Conservation (phyloP, 53 echinoderm and acorn worm species). For the Pentamera pediparva region DNA sequence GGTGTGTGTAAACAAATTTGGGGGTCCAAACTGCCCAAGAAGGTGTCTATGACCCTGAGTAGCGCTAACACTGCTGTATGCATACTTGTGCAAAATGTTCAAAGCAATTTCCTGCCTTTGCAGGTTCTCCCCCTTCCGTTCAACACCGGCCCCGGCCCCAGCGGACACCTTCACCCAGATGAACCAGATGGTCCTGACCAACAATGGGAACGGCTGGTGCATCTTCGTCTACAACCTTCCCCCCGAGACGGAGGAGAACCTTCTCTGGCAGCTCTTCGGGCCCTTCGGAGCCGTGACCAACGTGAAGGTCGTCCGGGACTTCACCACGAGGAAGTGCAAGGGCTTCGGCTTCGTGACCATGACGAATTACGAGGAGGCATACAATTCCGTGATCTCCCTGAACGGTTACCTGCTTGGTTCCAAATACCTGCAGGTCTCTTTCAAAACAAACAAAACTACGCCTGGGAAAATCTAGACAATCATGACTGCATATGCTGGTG, state of each 20-base stretch:
- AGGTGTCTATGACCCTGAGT: no score
- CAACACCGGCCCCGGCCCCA: conserved; percentile 15
- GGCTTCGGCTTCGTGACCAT: conserved; percentile 99
- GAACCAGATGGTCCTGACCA: conserved; percentile 90
- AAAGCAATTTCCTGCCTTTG: conserved; percentile 10
- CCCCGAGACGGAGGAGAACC: conserved; percentile 85
- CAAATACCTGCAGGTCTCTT: conserved; percentile 91
- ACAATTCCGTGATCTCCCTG: conserved; percentile 77
- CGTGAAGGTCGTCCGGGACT: conserved; percentile 94
- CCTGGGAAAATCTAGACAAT: conserved; percentile 31
- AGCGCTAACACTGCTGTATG: no score
- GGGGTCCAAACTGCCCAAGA: no score
- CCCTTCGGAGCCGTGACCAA: conserved; percentile 97
- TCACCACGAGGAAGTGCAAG: conserved; percentile 91
- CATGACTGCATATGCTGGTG: no score
- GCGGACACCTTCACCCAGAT: conserved; percentile 72
- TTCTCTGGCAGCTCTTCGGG: conserved; percentile 97
- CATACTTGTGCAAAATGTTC: no score
- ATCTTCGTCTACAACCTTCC: conserved; percentile 99
- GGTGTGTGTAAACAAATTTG: no score
- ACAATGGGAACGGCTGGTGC: conserved; percentile 98
- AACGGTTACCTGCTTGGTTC: conserved; percentile 92
- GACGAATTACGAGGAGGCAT: conserved; percentile 99
- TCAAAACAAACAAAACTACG: conserved; percentile 73
- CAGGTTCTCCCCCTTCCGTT: conserved; percentile 72